Evolutionary conservation across 2,888 invertebrate species (phyloP).

Genomic region (Caenorhabditis uteleia): DNA sequence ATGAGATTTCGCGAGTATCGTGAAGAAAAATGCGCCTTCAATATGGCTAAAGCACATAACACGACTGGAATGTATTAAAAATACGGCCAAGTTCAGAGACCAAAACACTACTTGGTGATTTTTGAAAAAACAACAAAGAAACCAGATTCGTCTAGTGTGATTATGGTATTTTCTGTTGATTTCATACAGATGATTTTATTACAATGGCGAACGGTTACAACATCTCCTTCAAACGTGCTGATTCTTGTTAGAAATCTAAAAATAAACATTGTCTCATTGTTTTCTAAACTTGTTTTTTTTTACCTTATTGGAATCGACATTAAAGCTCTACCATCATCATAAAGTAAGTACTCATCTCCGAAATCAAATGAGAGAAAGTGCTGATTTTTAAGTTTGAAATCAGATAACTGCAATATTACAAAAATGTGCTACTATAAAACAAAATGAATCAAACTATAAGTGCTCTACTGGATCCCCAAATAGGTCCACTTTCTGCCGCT

Average conservation of each 20-base stretch:
- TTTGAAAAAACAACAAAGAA: constrained; percentile 32
- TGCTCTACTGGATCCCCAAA: constrained; percentile 16
- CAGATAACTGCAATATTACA: constrained; percentile 15
- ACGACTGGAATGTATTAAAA: constrained; percentile 10
- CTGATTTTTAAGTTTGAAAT: constrained; percentile 12
- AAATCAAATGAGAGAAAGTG: constrained; percentile 34
- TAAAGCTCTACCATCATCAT: constrained; percentile 21
- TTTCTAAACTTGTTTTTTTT: constrained; percentile 7
- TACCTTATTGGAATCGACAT: constrained; percentile 8
- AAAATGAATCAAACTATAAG: constrained; percentile 19
- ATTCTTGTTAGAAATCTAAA: constrained; percentile 16
- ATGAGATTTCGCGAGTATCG: constrained; percentile 16
- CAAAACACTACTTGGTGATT: constrained; percentile 25
- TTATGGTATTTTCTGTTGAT: constrained; percentile 12
- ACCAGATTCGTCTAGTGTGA: constrained; percentile 31
- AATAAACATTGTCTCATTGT: neutral
- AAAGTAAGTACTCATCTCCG: constrained; percentile 31
- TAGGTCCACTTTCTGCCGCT: constrained; percentile 17
- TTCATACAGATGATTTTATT: constrained; percentile 11
- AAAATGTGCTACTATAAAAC: neutral
- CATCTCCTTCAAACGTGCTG: constrained; percentile 22
- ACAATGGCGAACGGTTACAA: constrained; percentile 30
- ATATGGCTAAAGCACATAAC: constrained; percentile 12
- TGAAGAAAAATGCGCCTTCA: constrained; percentile 25
- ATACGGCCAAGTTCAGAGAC: no score